Base-by-base conservation (phyloP, 1,140 invertebrate species). In the Drosophila novamexicana region DNA sequence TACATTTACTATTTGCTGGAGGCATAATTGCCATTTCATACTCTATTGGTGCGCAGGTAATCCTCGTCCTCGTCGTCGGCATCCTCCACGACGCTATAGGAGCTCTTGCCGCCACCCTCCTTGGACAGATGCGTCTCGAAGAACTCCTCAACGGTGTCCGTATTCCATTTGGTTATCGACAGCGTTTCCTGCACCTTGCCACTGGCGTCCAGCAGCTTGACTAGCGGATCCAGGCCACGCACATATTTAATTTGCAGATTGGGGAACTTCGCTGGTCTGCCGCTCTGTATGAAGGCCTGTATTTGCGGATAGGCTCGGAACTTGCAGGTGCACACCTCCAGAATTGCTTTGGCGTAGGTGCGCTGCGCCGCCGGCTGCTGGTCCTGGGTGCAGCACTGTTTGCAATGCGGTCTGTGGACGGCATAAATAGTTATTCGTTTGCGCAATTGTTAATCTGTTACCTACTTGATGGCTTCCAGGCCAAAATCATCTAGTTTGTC, bases 111-210 rank as follows among this genome's bases (percentile, higher is more conserved):
- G 2, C 50, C 68, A 3, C 50, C 69, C 36, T 76, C 79, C 47
- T 92, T 91, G 42, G 94, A 91, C 69, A 99, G 93, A 94, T 98
- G 96, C 42, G 97, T 97, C 42, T 95, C 95, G 39, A 99, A 95
- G 93, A 98, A 99, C 93, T 98, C 98, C 93, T 98, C 97, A 1
- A 99, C 96, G 9, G 97, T 97, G 90, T 99, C 98, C 6, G 98
- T 99, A 92, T 99, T 97, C 98, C 98, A 99, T 92, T 98, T 98
- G 77, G 98, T 97, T 91, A 99, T 98, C 42, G 98, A 97, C 4
- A 99, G 94, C 50, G 96, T 96, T 90, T 98, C 97, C 92, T 96
- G 95, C 12, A 97, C 94, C 90, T 96, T 96, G 32, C 96, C 96
- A 85, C 96, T 95, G 57, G 95, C 95, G 91, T 99, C 96, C 69